phyloP scores from a whole-genome alignment of 2,888 invertebrate species.

The Tenodera sinensis region DNA sequence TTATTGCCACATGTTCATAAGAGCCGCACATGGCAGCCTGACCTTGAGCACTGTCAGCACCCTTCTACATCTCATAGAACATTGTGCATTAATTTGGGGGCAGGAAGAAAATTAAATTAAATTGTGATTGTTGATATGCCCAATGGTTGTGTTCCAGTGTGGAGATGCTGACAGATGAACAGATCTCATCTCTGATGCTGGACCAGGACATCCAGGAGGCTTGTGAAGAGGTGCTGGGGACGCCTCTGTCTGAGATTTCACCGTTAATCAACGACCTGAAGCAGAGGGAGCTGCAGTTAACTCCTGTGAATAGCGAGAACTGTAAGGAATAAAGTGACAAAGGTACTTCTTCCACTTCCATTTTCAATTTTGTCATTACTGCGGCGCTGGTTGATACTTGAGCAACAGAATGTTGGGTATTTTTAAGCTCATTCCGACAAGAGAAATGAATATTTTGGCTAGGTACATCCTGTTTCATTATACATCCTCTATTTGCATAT shows the following conservation, averaged over 20 bases:
- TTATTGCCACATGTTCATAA: no score
- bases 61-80: no score
- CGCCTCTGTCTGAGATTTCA: slow-evolving; percentile 53
- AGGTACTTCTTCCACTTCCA: background rate
- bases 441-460: background rate
- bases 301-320: background rate
- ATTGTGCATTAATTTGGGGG: no score
- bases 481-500: background rate
- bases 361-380: background rate
- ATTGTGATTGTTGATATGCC: no score
- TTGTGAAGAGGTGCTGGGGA: slow-evolving; percentile 63
- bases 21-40: no score
- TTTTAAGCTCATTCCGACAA: background rate
- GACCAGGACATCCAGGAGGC: slow-evolving; percentile 67
- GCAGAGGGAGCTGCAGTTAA: background rate
- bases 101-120: no score
- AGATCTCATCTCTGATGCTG: slow-evolving; percentile 69
- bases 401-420: background rate
- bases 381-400: background rate
- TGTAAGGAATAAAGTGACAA: background rate
- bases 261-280: slow-evolving; percentile 36
- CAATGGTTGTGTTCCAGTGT: slow-evolving; percentile 57
- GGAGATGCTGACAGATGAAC: slow-evolving; percentile 74
- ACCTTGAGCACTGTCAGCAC: no score
- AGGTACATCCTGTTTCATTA: background rate